These are phyloP conservation scores for Hecatera dysodea DNA, from an alignment of 2,888 invertebrate genomes.

Conservation along the genomic window DNA sequence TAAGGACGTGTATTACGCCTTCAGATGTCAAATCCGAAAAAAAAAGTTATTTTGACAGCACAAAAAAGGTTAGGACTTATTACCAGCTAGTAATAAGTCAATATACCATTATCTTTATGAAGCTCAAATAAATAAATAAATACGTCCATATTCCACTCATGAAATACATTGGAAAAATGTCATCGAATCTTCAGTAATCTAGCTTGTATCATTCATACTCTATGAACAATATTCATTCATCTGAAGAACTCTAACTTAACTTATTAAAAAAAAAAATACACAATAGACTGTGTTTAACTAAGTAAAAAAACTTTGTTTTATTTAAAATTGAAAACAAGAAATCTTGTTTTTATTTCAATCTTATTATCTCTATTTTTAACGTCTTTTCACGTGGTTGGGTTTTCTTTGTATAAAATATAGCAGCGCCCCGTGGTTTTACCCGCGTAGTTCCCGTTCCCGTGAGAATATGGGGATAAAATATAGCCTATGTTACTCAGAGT, in stretches of 20 bases:
- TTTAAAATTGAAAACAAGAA: constrained; percentile 33
- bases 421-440: no score
- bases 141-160: not conserved
- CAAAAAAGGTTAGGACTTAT: no score
- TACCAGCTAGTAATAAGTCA: no score
- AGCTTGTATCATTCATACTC: constrained; percentile 31
- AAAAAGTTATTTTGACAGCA: no score
- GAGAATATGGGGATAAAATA: no score
- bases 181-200: not conserved
- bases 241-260: constrained; percentile 2
- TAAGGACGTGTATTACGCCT: no score
- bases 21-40: no score
- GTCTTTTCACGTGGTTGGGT: constrained; percentile 10
- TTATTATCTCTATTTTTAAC: constrained; percentile 29
- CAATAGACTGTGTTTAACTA: constrained; percentile 35
- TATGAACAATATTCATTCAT: constrained; percentile 30
- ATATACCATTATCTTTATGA: no score
- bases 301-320: constrained; percentile 27
- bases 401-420: constrained; percentile 15
- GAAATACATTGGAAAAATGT: not conserved
- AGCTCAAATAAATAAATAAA: no score
- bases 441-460: no score
- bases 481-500: no score
- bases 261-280: constrained; percentile 40
- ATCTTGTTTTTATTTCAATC: constrained; percentile 15